phyloP scores from a whole-genome alignment of 2,888 invertebrate species.

The Ennomos erosarius region DNA sequence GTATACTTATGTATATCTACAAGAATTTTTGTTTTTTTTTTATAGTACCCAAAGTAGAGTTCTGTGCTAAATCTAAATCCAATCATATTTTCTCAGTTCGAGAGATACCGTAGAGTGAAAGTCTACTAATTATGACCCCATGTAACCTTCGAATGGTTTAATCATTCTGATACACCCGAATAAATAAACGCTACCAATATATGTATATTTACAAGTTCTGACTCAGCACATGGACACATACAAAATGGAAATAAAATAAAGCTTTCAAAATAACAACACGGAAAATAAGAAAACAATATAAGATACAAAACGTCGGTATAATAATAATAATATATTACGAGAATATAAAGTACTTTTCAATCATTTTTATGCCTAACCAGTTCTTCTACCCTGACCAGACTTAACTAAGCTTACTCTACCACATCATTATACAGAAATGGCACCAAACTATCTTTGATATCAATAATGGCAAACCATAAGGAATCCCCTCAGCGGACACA shows the following conservation, averaged over 20 bases:
- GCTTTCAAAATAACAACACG: slow-evolving; percentile 69
- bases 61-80: slow-evolving; percentile 75
- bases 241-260: slow-evolving; percentile 69
- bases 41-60: slow-evolving; percentile 80
- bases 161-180: slow-evolving; percentile 68
- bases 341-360: slow-evolving; percentile 70
- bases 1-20: slow-evolving; percentile 82
- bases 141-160: slow-evolving; percentile 62
- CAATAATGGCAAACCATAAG: slow-evolving; percentile 84
- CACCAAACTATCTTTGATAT: slow-evolving; percentile 86
- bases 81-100: slow-evolving; percentile 72
- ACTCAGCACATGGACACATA: slow-evolving; percentile 84
- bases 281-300: slow-evolving; percentile 63
- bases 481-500: slow-evolving; percentile 79
- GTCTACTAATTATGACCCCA: slow-evolving; percentile 61
- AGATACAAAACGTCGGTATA: slow-evolving; percentile 65
- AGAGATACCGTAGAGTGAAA: slow-evolving; percentile 69
- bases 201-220: slow-evolving; percentile 81
- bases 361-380: slow-evolving; percentile 71
- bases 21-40: slow-evolving; percentile 77
- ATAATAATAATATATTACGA: slow-evolving; percentile 64
- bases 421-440: slow-evolving; percentile 83
- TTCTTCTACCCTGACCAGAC: slow-evolving; percentile 84
- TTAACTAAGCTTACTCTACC: slow-evolving; percentile 83
- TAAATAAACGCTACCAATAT: slow-evolving; percentile 81